A percentile compares a stretch with the other conserved stretches of the same genome.
These are phyloP conservation scores for Serripes groenlandicus DNA, from an alignment of 2,888 invertebrate species.

Conservation along the genomic window DNA sequence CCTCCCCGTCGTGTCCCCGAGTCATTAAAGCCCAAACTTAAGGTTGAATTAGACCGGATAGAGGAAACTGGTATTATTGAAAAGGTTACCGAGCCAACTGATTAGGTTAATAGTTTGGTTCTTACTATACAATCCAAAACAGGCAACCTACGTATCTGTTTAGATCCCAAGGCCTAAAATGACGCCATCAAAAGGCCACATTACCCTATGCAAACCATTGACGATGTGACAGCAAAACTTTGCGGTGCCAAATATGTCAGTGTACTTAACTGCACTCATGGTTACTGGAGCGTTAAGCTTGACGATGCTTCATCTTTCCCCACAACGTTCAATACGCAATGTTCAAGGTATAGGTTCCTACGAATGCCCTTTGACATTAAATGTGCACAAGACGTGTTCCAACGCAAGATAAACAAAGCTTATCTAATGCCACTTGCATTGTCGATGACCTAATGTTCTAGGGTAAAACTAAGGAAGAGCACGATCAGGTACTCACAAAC, in stretches of 20 bases:
- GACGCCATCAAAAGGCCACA: constrained; percentile 47
- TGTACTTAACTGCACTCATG: constrained; percentile 21
- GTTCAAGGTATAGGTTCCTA: constrained; percentile 32
- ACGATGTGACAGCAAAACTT: constrained; percentile 59
- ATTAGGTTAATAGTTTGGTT: too few species aligned
- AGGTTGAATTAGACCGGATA: constrained; percentile 36
- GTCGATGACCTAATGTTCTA: too few species aligned
- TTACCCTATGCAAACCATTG: constrained; percentile 59
- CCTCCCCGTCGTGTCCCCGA: constrained; percentile 19
- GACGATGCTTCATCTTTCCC: constrained; percentile 31
- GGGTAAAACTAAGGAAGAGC: too few species aligned
- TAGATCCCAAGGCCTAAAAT: constrained; percentile 61
- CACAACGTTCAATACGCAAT: constrained; percentile 52
- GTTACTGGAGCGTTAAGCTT: constrained; percentile 54
- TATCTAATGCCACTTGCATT: too few species aligned
- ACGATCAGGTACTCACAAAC: too few species aligned
- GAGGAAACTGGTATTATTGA: constrained; percentile 22
- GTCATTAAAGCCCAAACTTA: constrained; percentile 11
- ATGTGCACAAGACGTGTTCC: constrained; percentile 56
- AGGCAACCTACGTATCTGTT: constrained; percentile 55
- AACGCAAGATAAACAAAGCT: too few species aligned
- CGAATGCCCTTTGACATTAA: constrained; percentile 65
- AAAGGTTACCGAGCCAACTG: constrained; percentile 46
- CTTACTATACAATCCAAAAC: constrained; percentile 30
- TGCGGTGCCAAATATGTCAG: constrained; percentile 27